Conservation (phyloP, 2,888 invertebrate genomes). For the Cartodere bifasciata region DNA sequence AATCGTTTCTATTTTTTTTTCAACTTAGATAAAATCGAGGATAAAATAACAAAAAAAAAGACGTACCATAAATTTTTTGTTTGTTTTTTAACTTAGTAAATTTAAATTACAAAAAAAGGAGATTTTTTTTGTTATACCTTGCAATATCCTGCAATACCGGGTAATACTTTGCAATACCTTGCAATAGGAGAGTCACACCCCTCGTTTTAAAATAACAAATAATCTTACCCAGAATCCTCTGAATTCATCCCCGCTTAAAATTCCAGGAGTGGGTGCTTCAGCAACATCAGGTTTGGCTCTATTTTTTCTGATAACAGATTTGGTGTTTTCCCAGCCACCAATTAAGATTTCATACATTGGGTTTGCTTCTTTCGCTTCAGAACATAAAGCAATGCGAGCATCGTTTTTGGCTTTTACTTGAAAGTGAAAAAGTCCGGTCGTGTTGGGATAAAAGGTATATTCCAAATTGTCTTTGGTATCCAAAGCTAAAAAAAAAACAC, state of each 20-base stretch:
- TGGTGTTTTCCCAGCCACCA: slow-evolving; percentile 79
- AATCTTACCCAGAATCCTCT: slow-evolving; percentile 78
- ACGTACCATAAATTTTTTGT: no score
- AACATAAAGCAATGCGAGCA: slow-evolving; percentile 72
- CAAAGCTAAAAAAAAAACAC: slow-evolving; percentile 67
- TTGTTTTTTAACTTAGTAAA: no score
- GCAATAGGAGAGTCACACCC: no score
- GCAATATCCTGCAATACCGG: no score
- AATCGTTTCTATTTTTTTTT: no score
- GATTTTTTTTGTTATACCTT: no score
- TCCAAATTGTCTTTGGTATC: slow-evolving; percentile 67
- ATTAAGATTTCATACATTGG: slow-evolving; percentile 81
- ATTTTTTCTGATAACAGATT: slow-evolving; percentile 72
- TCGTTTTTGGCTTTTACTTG: slow-evolving; percentile 69
- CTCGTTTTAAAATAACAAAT: no score
- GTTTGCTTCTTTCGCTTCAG: slow-evolving; percentile 53
- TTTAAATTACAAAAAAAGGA: no score
- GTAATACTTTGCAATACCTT: no score
- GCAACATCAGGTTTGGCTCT: slow-evolving; percentile 42
- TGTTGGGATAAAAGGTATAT: slow-evolving; percentile 68
- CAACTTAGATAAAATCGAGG: no score
- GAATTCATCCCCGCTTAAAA: slow-evolving; percentile 59
- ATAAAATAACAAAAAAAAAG: no score
- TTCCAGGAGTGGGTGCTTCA: slow-evolving; percentile 54
- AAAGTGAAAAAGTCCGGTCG: slow-evolving; percentile 58